A percentile compares a stretch with the other conserved stretches of the same genome.
These are phyloP conservation scores for Perodicticus potto DNA, from an alignment of 2,797 vertebrate genomes.

Conservation along the genomic window DNA sequence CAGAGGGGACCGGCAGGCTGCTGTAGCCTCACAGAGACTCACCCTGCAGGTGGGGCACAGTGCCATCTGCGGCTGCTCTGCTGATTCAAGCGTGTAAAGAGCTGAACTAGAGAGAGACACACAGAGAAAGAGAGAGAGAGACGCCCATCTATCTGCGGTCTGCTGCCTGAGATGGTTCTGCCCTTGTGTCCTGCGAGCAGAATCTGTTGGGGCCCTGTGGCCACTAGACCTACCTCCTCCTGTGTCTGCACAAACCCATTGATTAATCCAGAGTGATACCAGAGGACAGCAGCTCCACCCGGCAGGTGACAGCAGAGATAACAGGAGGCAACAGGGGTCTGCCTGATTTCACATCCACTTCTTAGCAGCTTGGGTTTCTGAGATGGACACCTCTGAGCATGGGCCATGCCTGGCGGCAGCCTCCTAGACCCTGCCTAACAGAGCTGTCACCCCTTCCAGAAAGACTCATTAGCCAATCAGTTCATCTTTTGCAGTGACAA, in stretches of 20 bases:
- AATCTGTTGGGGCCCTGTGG: not conserved
- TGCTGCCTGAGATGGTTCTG: not conserved
- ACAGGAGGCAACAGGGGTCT: not conserved
- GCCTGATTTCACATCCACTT: fast-evolving
- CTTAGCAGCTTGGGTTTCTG: not conserved
- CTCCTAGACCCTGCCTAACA: fast-evolving
- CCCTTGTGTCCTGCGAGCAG: not conserved
- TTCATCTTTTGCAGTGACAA: not conserved
- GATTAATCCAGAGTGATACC: not conserved
- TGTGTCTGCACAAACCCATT: fast-evolving
- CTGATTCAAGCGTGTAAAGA: not conserved
- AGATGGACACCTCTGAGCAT: not conserved
- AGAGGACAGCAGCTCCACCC: not conserved
- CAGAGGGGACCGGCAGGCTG: not conserved
- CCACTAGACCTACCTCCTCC: not conserved
- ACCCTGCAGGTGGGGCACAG: too few species aligned
- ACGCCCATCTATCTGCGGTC: too few species aligned
- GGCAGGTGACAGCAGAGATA: not conserved
- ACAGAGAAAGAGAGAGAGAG: not conserved
- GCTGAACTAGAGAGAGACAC: not conserved
- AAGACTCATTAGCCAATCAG: not conserved
- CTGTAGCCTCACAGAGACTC: not conserved
- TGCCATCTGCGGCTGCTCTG: not conserved
- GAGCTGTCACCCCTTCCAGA: not conserved
- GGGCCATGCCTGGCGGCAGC: not conserved